Conservation (phyloP, 2,797 vertebrate genomes). For the Lacerta viridis region DNA sequence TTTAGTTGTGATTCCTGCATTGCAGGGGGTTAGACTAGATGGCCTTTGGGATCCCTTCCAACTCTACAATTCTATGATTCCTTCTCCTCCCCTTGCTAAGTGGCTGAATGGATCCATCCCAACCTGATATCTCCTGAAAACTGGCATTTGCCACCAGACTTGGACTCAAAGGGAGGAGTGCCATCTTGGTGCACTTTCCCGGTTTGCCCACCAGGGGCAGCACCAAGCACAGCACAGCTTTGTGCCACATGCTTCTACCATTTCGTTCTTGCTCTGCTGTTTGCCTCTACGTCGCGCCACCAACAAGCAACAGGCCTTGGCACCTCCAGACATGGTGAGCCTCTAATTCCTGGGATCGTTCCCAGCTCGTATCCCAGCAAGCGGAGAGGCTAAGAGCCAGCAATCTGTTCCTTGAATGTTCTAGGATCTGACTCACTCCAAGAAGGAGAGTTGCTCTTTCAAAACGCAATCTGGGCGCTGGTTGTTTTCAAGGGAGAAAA, state of each 20-base stretch:
- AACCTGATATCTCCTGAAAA: too few relatives aligned
- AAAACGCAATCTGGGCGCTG: constrained; percentile 31
- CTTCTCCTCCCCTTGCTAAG: too few relatives aligned
- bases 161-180: neutral
- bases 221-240: neutral
- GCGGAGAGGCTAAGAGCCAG: neutral
- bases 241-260: neutral
- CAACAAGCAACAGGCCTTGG: neutral
- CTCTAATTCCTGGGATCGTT: neutral
- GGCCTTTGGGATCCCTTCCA: too few relatives aligned
- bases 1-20: too few relatives aligned
- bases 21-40: too few relatives aligned
- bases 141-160: neutral
- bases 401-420: constrained; percentile 23
- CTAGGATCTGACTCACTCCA: constrained; percentile 44
- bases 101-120: neutral
- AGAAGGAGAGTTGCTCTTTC: constrained; percentile 42
- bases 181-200: fast-evolving
- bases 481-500: constrained; percentile 37
- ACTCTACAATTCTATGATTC: neutral
- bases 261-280: fast-evolving
- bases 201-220: neutral
- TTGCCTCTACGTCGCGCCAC: neutral
- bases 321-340: neutral
- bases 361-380: neutral